Base-by-base conservation (phyloP, 2,888 invertebrate species). In the Muschampia plurimacula region DNA sequence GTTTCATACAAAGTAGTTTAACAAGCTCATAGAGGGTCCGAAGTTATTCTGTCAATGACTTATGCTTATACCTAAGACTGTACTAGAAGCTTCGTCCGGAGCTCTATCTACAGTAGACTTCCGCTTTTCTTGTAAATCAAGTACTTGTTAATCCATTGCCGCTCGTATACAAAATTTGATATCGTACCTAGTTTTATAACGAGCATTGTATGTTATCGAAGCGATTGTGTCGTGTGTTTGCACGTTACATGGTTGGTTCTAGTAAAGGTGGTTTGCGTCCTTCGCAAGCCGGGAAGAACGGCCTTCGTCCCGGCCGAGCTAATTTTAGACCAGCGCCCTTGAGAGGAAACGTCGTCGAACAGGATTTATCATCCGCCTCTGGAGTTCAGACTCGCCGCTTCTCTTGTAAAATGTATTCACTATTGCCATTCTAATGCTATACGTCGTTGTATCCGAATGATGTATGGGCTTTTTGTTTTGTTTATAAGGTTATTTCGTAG, bases 301-400 rank as follows among this genome's bases (percentile, higher is more conserved):
- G 87, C 91, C 90, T 89, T 91, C 89, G 86, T 81, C 77, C 84
- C 84, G 85, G 82, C 82, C 82, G 82, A 73, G 86, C 92, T 93
- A 93, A 88, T 90, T 90, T 92, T 93, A 93, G 87, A 86, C 75
- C 74, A 77, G 82, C 88, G 91, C 90, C 91, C 92, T 92, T 92
- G 91, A 88, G 86, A 85, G 85, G 73, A 75, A 78, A 76, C 49
- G 80, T 84, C 89, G 83, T 86, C 87, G 88, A 91, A 91, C 91
- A 88, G 91, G 92, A 92, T 92, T 91, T 91, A 91, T 90, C 82
- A 86, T 82, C 82, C 81, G 77, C 71, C 71, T 66, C 71, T 67
- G 60, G 67, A 46, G 66, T 52, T 62, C 66, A 67, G 49, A 67
- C 67, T 62, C 62, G 67, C 72, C 72, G 72, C 72, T 67, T 44